phyloP scores from a whole-genome alignment of 2,888 invertebrate species.

The Phalera bucephala region DNA sequence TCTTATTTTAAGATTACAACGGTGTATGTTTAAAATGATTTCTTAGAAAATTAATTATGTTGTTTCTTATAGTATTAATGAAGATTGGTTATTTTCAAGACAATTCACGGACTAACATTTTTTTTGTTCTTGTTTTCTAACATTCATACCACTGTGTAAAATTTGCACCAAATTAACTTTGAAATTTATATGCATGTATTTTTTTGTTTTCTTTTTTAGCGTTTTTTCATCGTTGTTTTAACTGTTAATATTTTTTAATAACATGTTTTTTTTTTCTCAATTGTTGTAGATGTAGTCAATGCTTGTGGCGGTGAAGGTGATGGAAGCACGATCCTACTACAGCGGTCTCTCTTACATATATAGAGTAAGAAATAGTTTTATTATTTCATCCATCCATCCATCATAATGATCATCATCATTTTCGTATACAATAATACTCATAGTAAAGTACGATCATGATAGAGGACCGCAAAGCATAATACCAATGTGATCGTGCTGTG shows the following conservation, averaged over 20 bases:
- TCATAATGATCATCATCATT: constrained; percentile 1
- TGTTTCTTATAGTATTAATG: constrained; percentile 5
- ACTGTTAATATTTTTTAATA: too few species aligned
- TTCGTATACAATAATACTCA: constrained; percentile 3
- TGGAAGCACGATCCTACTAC: constrained; percentile 83
- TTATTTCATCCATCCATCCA: constrained; percentile 17
- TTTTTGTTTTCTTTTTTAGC: not conserved
- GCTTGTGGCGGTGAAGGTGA: constrained; percentile 94
- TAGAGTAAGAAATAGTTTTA: constrained; percentile 71
- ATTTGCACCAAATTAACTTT: constrained; percentile 17
- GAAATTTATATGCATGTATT: constrained; percentile 15
- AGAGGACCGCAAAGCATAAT: constrained; percentile 50
- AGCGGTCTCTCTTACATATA: constrained; percentile 81
- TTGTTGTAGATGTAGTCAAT: constrained; percentile 94
- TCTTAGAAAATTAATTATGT: constrained; percentile 14
- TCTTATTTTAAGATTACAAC: constrained; percentile 43
- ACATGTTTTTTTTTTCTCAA: constrained; percentile 75
- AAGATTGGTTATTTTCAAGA: too few species aligned
- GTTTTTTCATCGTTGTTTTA: too few species aligned
- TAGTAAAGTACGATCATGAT: constrained; percentile 11
- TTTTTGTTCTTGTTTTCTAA: too few species aligned
- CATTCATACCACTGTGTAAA: constrained; percentile 1
- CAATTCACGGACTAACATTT: too few species aligned
- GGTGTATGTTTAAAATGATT: constrained; percentile 25
- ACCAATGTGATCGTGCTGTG: constrained; percentile 54